Evolutionary conservation across 2,888 invertebrate genomes (phyloP), one percentile per base, ranked within the genome.

Genomic region (Erpobdella octoculata): DNA sequence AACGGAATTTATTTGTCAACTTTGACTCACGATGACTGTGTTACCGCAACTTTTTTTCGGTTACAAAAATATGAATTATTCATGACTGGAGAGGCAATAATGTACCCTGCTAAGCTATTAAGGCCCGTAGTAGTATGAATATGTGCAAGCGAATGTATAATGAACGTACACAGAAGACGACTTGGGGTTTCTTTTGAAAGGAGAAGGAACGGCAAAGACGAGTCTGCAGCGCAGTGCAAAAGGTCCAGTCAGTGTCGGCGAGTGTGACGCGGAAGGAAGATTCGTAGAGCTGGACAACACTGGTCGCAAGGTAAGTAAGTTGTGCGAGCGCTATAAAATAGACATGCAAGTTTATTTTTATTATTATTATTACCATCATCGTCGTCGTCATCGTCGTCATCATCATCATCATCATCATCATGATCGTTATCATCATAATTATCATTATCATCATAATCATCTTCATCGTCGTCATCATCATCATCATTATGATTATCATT

Each of bases 121-220:
- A 6, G 9, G 61, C 35, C 12, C 35, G 31, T 61, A 33, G 5
- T 18, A 61, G 1, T 1, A 15, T 18, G 8, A 58, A 8, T 58
- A 8, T 8, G 28, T 61, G 25, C 25, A 21, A 25, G 0, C 31
- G n/a, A 6, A 61, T 61, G 9, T 9, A 0, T 25, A 53, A 31
- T 15, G 46, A 18, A 41, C 31, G 15, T 41, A 58, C 70, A 8
- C 33, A 37, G 33, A 66, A 67, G 71, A 71, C 15, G 67, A 46
- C 9, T 28, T 71, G 18, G 35, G 21, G 65, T 67, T 67, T 41
- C 67, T 82, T 78, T 80, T 81, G 78, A 78, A 82, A 67, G 83
- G 85, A 2, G 85, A 86, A 75, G 84, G 84, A 71, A 83, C 84
- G 9, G 85, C 85, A 53, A 85, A 85, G 78, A 86, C 86, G 1